Conservation (phyloP, 2,113 vertebrate species). For the Hydrochoerus hydrochaeris region DNA sequence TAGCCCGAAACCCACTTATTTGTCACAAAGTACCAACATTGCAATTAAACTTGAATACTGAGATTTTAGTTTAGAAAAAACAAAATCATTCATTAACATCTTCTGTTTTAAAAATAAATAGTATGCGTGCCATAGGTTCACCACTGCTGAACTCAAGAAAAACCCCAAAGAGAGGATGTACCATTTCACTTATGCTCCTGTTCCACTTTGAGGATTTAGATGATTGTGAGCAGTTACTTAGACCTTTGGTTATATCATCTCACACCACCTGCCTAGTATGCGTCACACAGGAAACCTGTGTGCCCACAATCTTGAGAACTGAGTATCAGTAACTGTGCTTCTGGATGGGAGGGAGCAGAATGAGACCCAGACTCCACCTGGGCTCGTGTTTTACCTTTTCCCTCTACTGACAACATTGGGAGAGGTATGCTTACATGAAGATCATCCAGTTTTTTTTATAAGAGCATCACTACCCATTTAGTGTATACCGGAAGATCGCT, state of each 20-base stretch:
- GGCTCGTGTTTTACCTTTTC: not conserved
- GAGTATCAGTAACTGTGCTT: not conserved
- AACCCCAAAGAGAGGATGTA: not conserved
- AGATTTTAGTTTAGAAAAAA: not conserved
- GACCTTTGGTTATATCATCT: not conserved
- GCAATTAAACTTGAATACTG: not conserved
- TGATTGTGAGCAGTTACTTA: not conserved
- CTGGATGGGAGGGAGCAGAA: not conserved
- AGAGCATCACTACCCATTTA: not conserved
- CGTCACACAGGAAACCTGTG: not conserved
- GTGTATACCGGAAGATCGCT: not conserved
- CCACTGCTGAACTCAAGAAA: not conserved
- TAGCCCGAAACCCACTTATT: not conserved
- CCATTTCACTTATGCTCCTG: not conserved
- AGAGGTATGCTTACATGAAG: not conserved
- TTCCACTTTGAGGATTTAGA: not conserved
- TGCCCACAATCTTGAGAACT: not conserved
- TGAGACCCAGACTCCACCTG: not conserved
- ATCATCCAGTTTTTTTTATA: not conserved
- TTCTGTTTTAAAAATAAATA: not conserved
- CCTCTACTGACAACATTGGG: not conserved
- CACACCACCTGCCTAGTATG: not conserved
- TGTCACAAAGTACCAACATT: not conserved
- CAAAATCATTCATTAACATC: not conserved
- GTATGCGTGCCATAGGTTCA: not conserved